Conservation (phyloP, 2,888 invertebrate genomes). For the Ryuthela nishihirai region DNA sequence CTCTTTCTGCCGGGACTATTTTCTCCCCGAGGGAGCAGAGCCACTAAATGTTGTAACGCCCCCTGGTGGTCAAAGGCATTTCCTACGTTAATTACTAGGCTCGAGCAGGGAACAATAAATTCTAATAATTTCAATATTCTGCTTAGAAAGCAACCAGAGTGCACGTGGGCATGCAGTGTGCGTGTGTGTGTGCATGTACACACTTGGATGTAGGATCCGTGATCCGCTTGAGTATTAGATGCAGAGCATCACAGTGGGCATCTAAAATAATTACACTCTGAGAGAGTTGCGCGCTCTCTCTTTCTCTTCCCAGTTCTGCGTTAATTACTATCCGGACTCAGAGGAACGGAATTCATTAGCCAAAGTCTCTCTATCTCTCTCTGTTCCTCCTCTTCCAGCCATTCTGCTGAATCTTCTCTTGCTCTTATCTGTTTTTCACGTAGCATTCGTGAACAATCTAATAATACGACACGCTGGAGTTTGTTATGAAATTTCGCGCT, state of each 20-base stretch:
- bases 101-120: slow-evolving; percentile 37
- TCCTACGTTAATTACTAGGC: slow-evolving; percentile 37
- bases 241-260: slow-evolving; percentile 31
- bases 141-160: slow-evolving; percentile 31
- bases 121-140: slow-evolving; percentile 38
- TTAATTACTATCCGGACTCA: slow-evolving; percentile 35
- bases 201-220: too few relatives aligned
- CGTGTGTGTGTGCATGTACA: slow-evolving; percentile 24
- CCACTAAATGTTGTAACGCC: slow-evolving; percentile 36
- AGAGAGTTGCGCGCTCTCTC: slow-evolving; percentile 14
- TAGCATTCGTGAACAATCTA: slow-evolving; percentile 31
- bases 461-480: not conserved
- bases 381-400: slow-evolving; percentile 6
- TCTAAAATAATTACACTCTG: slow-evolving; percentile 37
- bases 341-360: slow-evolving; percentile 36
- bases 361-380: slow-evolving; percentile 21
- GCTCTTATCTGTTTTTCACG: slow-evolving; percentile 28
- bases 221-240: too few relatives aligned
- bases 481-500: too few relatives aligned
- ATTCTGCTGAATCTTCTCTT: not conserved
- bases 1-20: slow-evolving; percentile 19
- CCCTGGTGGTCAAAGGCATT: slow-evolving; percentile 27
- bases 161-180: slow-evolving; percentile 9
- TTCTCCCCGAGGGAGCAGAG: slow-evolving; percentile 18
- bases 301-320: slow-evolving; percentile 36